Evolutionary conservation across 2,888 invertebrate genomes (phyloP).

Genomic region (Julus scanicus): DNA sequence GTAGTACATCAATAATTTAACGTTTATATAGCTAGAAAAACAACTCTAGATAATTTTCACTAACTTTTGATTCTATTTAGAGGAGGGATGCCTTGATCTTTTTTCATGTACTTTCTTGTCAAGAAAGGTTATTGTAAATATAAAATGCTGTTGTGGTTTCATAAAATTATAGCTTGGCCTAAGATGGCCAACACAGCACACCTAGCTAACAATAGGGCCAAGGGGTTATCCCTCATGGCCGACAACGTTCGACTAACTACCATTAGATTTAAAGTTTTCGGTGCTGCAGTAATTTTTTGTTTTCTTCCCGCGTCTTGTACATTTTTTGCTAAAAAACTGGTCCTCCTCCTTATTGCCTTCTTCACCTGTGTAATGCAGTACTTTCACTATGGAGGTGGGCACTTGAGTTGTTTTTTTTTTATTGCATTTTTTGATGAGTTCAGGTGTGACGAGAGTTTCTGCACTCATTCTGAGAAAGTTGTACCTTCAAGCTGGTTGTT

Average conservation of each 20-base stretch:
- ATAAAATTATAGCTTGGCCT: neutral
- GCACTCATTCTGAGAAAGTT: constrained; percentile 22
- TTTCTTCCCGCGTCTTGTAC: neutral
- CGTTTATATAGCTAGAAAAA: too few relatives aligned
- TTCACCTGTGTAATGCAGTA: neutral
- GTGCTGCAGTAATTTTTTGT: neutral
- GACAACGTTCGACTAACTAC: neutral
- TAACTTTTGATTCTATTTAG: too few relatives aligned
- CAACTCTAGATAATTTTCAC: too few relatives aligned
- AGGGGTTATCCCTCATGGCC: neutral
- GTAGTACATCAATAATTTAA: too few relatives aligned
- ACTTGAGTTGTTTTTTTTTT: neutral
- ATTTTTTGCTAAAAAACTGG: neutral
- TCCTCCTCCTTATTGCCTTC: neutral
- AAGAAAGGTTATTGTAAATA: too few relatives aligned
- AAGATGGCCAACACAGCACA: neutral
- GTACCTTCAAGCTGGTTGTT: neutral
- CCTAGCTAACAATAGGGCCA: neutral
- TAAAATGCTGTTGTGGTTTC: too few relatives aligned
- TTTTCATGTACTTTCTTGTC: too few relatives aligned
- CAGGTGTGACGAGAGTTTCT: constrained; percentile 8
- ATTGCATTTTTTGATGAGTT: constrained; percentile 28
- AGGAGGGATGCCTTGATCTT: too few relatives aligned
- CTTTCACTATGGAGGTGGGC: constrained; percentile 28
- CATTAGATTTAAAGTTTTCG: too few relatives aligned